phyloP scores from a whole-genome alignment of 1,140 invertebrate genomes.

The Triops cancriformis region DNA sequence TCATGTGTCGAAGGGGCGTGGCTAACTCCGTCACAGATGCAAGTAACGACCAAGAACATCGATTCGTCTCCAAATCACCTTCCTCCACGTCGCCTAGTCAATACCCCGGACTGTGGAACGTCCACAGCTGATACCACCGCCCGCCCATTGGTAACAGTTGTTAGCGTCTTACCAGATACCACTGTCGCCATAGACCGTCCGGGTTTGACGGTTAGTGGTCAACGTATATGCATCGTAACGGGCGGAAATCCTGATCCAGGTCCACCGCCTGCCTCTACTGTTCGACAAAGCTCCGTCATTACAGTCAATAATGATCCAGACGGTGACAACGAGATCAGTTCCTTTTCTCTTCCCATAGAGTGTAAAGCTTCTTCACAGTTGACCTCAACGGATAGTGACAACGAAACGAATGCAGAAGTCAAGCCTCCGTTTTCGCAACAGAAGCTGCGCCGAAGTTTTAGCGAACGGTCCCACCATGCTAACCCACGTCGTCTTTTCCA shows the following conservation, averaged over 20 bases:
- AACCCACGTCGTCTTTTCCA: constrained; percentile 18
- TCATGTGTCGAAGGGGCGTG: background rate
- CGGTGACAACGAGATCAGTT: background rate
- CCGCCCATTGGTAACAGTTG: background rate
- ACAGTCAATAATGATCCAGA: constrained; percentile 11
- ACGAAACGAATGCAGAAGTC: background rate
- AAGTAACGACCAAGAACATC: background rate
- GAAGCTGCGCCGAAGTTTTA: constrained; percentile 23
- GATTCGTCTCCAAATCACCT: background rate
- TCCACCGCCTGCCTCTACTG: background rate
- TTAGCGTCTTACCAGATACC: background rate
- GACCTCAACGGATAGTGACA: background rate
- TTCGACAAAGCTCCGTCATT: constrained; percentile 15
- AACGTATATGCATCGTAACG: constrained; percentile 25
- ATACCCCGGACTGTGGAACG: background rate
- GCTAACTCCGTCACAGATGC: background rate
- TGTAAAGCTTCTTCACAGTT: background rate
- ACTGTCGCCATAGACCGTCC: constrained; percentile 25
- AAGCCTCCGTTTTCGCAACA: background rate
- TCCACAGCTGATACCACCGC: background rate
- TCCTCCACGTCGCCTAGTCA: background rate
- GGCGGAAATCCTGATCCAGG: background rate
- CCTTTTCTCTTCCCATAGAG: background rate
- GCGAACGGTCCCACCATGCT: constrained; percentile 15
- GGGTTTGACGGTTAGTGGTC: constrained; percentile 25